phyloP scores from a whole-genome alignment of 2,797 vertebrate genomes.

The Hephaestus fuliginosus region DNA sequence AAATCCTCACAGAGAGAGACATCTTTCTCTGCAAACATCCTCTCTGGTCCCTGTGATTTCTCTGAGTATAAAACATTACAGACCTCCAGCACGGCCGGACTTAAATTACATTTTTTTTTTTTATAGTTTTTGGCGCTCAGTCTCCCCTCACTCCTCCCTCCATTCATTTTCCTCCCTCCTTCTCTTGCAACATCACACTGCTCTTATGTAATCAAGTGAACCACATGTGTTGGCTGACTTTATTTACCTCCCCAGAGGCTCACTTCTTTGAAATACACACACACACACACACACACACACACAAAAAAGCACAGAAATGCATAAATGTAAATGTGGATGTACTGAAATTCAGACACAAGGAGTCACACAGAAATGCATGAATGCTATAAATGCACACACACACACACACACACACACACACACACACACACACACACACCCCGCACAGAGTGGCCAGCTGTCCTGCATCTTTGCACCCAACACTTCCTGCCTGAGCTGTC shows the following conservation, averaged over 20 bases:
- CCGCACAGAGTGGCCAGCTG: slow-evolving; percentile 50
- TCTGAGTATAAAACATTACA: not conserved
- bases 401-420: slow-evolving; percentile 22
- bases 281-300: not conserved
- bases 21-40: not conserved
- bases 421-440: slow-evolving; percentile 17
- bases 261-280: slow-evolving; percentile 9
- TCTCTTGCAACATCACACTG: not conserved
- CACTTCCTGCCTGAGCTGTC: slow-evolving; percentile 35
- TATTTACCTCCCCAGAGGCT: slow-evolving; percentile 16
- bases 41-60: not conserved
- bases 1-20: not conserved
- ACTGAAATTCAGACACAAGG: not conserved
- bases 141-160: not conserved
- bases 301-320: not conserved
- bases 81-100: not conserved
- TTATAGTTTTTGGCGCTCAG: not conserved
- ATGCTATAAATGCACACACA: slow-evolving; percentile 1
- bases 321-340: slow-evolving; percentile 10
- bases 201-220: slow-evolving; percentile 38
- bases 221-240: slow-evolving; percentile 23
- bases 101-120: not conserved
- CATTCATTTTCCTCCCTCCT: not conserved
- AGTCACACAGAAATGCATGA: not conserved
- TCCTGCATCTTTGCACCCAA: slow-evolving; percentile 16